Evolutionary conservation across 2,888 invertebrate species (phyloP), one percentile per base, ranked within the genome.

Genomic region (Pseudococcus viburni): DNA sequence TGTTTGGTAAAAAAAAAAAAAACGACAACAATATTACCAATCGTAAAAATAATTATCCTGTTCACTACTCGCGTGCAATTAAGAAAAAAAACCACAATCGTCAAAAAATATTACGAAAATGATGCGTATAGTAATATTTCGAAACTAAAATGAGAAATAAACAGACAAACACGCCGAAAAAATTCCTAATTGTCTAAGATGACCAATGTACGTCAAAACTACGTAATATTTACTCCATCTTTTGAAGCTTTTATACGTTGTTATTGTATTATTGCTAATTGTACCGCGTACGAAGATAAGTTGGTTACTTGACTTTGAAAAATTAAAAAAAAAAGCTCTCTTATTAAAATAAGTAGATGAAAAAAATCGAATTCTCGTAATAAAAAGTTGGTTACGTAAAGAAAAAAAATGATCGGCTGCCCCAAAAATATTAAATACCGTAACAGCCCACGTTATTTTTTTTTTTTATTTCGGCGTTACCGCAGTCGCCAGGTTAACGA

Each of bases 351-450:
- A 22, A 11, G 33, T 15, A 46, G 26, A 83, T n/a, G n/a, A 46
- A 17, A n/a, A 83, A 42, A 39, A 9, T 39, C 33, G 19, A 12
- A 33, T 8, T 33, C 22, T 80, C 80, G 80, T 46, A 80, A 86
- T 83, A 88, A 85, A 89, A 88, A 88, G 55, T 73, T 88, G 59
- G 68, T 86, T 46, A 68, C 84, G 85, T 39, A 33, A 86, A 11
- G 42, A 86, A 87, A 77, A 17, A 64, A 26, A 64, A 39, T 64
- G n/a, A 26, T 17, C 68, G 55, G 1, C 19, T 11, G 59, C 9
- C 59, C 59, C 59, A 59, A 59, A 59, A 59, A 59, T 19, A n/a
- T 59, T 19, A 59, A 59, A 59, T 59, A 59, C 59, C 59, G 59
- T 19, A 19, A 59, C 7, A 59, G 59, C 59, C 59, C n/a, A 19